These are phyloP conservation scores for Chitala chitala DNA, from an alignment of 2,113 vertebrate species.

Conservation along the genomic window DNA sequence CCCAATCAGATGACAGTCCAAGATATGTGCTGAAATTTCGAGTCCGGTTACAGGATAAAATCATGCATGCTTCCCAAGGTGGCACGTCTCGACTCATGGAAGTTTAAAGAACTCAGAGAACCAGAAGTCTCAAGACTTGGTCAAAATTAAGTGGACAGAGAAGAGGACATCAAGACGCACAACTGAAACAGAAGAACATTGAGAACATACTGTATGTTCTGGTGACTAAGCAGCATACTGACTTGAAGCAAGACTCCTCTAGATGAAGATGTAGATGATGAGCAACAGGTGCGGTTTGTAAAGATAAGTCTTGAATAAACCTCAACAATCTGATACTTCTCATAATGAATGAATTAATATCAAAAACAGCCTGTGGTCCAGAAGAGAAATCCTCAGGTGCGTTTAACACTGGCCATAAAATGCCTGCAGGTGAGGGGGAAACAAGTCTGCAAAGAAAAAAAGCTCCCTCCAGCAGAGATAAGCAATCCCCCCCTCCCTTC, in stretches of 20 bases:
- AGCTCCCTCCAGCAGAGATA: not conserved
- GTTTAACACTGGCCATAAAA: not conserved
- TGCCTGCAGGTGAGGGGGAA: not conserved
- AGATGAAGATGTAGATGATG: not conserved
- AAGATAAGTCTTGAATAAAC: not conserved
- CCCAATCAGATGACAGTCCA: too few species aligned
- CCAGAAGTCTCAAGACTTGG: not conserved
- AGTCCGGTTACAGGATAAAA: not conserved
- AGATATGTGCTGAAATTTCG: too few species aligned
- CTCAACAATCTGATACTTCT: not conserved
- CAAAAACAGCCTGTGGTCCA: too few species aligned
- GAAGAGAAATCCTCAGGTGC: not conserved
- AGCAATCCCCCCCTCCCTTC: not conserved
- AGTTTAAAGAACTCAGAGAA: not conserved
- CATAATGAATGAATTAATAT: too few species aligned
- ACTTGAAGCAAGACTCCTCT: not conserved
- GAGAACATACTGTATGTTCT: too few species aligned
- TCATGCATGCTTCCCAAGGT: not conserved
- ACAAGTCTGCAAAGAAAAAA: not conserved
- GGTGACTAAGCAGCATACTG: not conserved
- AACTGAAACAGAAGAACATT: too few species aligned
- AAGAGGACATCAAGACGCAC: not conserved
- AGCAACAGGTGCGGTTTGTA: not conserved
- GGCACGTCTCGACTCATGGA: not conserved
- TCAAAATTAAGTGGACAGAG: not conserved